Conservation (phyloP, 1,140 invertebrate genomes). For the Pinna nobilis region DNA sequence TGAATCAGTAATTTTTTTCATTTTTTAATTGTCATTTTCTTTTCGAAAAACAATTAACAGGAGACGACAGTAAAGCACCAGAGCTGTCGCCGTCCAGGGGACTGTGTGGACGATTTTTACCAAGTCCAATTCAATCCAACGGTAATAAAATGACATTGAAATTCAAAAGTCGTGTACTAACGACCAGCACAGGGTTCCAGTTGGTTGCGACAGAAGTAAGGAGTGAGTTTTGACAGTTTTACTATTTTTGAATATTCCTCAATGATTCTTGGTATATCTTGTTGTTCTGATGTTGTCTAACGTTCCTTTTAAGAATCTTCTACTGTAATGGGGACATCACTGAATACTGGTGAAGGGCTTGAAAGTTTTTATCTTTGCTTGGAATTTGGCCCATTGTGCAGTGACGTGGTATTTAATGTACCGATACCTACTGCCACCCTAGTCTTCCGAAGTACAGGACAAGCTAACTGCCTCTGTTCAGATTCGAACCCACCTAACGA, state of each 20-base stretch:
- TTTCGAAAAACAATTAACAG: not conserved
- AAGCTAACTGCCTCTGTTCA: too few species aligned
- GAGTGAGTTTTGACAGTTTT: slow-evolving; percentile 7
- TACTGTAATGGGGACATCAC: too few species aligned
- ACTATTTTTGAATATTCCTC: not conserved
- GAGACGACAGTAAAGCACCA: slow-evolving; percentile 1
- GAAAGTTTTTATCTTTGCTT: too few species aligned
- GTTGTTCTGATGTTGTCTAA: not conserved
- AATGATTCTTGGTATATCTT: not conserved
- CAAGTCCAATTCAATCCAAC: slow-evolving; percentile 5
- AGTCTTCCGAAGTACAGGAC: too few species aligned
- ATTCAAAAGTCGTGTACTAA: slow-evolving; percentile 28
- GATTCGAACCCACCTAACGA: too few species aligned
- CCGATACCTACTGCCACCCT: too few species aligned
- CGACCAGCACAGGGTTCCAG: slow-evolving; percentile 17
- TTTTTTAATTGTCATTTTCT: not conserved
- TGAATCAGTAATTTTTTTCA: not conserved
- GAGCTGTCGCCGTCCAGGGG: slow-evolving; percentile 26
- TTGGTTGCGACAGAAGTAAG: slow-evolving; percentile 11
- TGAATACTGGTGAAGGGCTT: too few species aligned
- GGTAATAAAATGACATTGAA: slow-evolving; percentile 8
- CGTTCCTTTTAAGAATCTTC: too few species aligned
- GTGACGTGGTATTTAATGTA: too few species aligned
- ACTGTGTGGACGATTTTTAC: slow-evolving; percentile 25
- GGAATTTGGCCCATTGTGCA: too few species aligned